Conservation (phyloP, 2,113 vertebrate species). For the Ifrita kowaldi region DNA sequence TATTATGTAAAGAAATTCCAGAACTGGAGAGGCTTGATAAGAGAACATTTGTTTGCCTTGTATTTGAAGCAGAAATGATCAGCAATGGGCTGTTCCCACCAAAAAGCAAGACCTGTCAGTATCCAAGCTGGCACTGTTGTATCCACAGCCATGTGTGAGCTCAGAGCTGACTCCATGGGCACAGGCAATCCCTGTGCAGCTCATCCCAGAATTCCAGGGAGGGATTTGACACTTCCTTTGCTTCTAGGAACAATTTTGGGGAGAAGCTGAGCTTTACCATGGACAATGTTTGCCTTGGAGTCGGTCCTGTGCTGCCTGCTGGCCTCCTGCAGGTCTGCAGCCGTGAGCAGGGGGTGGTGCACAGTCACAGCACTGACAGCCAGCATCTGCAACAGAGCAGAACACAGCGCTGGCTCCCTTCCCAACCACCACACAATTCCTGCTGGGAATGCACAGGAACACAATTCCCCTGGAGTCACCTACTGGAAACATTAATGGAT, state of each 20-base stretch:
- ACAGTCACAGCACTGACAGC: slow-evolving; percentile 73
- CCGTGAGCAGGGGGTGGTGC: slow-evolving; percentile 72
- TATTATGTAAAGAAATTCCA: fast-evolving
- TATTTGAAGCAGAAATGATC: not conserved
- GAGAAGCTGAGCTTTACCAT: slow-evolving; percentile 74
- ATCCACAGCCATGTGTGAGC: fast-evolving
- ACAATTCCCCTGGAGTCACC: not conserved
- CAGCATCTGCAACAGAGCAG: slow-evolving; percentile 75
- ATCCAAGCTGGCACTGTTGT: fast-evolving
- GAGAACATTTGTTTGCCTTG: not conserved
- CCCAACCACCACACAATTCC: not conserved
- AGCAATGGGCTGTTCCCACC: not conserved
- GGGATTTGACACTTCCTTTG: fast-evolving
- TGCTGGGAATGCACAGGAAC: not conserved
- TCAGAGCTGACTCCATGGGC: fast-evolving
- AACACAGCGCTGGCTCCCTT: not conserved
- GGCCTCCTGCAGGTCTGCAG: slow-evolving; percentile 83
- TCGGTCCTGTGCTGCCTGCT: slow-evolving; percentile 75
- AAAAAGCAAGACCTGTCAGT: not conserved
- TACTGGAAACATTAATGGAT: fast-evolving
- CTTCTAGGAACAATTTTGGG: fast-evolving
- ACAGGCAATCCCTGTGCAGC: not conserved
- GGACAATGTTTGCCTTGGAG: slow-evolving; percentile 87
- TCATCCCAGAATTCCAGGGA: not conserved
- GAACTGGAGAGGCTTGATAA: fast-evolving